These are phyloP conservation scores for Cynaeus angustus DNA, from an alignment of 2,888 invertebrate genomes.

Conservation along the genomic window DNA sequence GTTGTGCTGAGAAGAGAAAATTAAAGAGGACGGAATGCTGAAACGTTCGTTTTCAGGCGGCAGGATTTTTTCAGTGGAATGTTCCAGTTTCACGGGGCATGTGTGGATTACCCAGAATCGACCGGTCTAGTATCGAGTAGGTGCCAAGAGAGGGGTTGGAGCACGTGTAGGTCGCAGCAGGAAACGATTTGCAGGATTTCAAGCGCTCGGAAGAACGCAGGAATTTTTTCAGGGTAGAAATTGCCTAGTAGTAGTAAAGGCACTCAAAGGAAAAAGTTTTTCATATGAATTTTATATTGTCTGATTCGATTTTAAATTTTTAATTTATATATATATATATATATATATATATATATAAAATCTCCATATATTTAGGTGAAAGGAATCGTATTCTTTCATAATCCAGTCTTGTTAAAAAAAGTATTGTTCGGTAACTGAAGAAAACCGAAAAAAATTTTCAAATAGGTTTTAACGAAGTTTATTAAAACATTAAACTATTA, in stretches of 20 bases:
- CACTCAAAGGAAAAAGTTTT: too few species aligned
- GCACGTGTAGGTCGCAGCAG: conserved; percentile 52
- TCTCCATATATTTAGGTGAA: too few species aligned
- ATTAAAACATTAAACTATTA: too few species aligned
- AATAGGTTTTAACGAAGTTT: too few species aligned
- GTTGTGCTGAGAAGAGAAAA: conserved; percentile 14
- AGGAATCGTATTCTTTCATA: too few species aligned
- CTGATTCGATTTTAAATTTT: too few species aligned
- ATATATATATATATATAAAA: too few species aligned
- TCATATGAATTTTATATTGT: too few species aligned
- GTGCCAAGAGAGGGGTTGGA: conserved; percentile 45
- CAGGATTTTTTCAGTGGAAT: conserved; percentile 26
- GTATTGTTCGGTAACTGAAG: too few species aligned
- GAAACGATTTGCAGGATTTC: conserved; percentile 14
- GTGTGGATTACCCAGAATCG: conserved; percentile 57
- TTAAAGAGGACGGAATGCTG: conserved; percentile 11
- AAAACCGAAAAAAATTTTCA: too few species aligned
- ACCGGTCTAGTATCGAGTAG: conserved; percentile 58
- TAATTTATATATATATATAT: too few species aligned
- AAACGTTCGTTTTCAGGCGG: conserved; percentile 18
- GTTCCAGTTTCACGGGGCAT: conserved; percentile 55
- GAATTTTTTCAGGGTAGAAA: not conserved
- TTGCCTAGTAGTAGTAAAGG: not conserved
- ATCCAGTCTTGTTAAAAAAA: too few species aligned
- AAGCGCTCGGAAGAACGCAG: not conserved